A percentile compares a stretch with the other conserved stretches of the same genome.
phyloP scores from a whole-genome alignment of 2,113 vertebrate genomes.

The Sorex araneus region DNA sequence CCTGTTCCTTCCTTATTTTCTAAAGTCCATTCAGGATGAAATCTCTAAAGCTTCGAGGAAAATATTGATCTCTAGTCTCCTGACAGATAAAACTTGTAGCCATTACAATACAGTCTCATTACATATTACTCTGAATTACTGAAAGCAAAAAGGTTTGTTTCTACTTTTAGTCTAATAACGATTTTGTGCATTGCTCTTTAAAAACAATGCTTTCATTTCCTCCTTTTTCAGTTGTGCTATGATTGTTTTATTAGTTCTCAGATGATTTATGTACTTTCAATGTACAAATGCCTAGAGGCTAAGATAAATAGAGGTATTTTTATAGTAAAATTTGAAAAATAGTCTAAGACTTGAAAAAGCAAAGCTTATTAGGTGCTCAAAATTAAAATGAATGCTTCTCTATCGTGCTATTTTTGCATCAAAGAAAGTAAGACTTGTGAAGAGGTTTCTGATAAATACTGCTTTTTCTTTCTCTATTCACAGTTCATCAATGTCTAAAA shows the following conservation, averaged over 20 bases:
- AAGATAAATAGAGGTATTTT: conserved; percentile 81
- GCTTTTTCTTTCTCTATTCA: conserved; percentile 37
- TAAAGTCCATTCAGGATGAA: neutral
- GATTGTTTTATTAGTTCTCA: conserved; percentile 78
- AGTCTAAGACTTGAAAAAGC: conserved; percentile 77
- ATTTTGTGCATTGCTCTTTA: conserved; percentile 55
- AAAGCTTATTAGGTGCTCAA: conserved; percentile 77
- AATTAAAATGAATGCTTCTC: conserved; percentile 83
- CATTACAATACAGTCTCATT: neutral
- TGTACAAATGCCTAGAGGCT: conserved; percentile 70
- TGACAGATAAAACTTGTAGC: neutral
- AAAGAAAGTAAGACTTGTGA: conserved; percentile 36
- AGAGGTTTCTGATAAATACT: conserved; percentile 58
- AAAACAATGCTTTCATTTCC: conserved; percentile 68
- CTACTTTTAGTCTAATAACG: conserved; percentile 20
- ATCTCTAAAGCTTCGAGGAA: conserved; percentile 15
- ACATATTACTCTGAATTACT: neutral
- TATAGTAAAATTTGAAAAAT: conserved; percentile 83
- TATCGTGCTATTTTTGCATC: conserved; percentile 58
- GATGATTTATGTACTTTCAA: conserved; percentile 83
- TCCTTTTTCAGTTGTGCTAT: conserved; percentile 53
- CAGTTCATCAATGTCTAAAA: conserved; percentile 29
- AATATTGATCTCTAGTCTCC: neutral
- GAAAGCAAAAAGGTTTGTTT: neutral
- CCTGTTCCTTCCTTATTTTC: conserved; percentile 7